Evolutionary conservation across 2,888 invertebrate species (phyloP), one percentile per base, ranked within the genome.

Genomic region (Protodeltote pygarga): DNA sequence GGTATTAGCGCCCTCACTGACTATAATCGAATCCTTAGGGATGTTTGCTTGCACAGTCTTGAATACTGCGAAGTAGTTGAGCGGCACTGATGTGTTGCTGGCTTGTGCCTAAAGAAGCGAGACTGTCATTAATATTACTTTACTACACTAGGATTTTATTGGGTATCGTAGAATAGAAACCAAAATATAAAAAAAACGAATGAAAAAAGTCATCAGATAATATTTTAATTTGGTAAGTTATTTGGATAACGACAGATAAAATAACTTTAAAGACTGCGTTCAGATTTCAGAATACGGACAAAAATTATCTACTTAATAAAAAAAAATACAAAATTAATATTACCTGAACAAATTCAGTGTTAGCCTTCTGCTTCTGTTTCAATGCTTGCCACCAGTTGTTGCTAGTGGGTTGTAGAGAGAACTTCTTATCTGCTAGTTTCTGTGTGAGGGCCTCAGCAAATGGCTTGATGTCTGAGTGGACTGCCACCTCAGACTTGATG

Each of bases 1-100:
- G 0, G 99, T 99, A 85, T 99, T 99, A 20, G 99, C 98, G 13
- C 99, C 99, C 89, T 99, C 99, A 77, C 98, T 98, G 16, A 98
- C 97, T 50, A 99, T 97, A 9, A 99, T 94, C 3, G 96, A 95
- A 87, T 99, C 96, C 77, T 94, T 92, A 0, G 97, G 97, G 46
- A 97, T 93, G 41, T 93, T 83, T 29, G 95, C 93, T 72, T 96
- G 95, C 32, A 99, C 94, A 58, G 96, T 94, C 81, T 96, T 95
- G 82, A 98, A 97, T 2, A 97, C 98, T 0, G 98, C 95, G 79
- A 98, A 99, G 87, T 99, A 99, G 88, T 98, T 99, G 16, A 99
- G 90, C 0, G 99, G 99, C 0, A 94, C 89, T 0, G 94, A 87
- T 23, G 91, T 93, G 78, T 97, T 95, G 65, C 92, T 89, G 0